Evolutionary conservation across 1,140 invertebrate genomes (phyloP).

Genomic region (Phymorhynchus buccinoides): DNA sequence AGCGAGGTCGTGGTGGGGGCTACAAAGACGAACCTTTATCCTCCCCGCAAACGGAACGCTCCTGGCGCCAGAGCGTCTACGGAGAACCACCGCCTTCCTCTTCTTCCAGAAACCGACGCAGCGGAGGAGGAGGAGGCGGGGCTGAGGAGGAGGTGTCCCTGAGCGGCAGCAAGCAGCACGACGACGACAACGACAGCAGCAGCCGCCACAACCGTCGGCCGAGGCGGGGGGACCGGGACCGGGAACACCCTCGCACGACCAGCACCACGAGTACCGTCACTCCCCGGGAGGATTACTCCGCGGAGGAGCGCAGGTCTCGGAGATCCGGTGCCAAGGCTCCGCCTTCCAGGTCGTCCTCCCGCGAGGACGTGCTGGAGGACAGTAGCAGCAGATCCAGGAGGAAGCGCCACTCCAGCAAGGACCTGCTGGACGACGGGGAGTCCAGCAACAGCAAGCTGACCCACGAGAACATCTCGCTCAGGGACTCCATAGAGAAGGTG

Average conservation of each 20-base stretch:
- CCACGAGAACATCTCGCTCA: slow-evolving; percentile 66
- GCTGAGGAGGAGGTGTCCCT: slow-evolving; percentile 48
- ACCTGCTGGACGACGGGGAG: slow-evolving; percentile 60
- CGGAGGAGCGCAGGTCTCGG: slow-evolving; percentile 49
- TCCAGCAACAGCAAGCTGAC: slow-evolving; percentile 61
- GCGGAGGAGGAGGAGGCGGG: slow-evolving; percentile 38
- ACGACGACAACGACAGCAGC: slow-evolving; percentile 46
- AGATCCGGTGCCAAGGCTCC: slow-evolving; percentile 51
- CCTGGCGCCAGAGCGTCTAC: slow-evolving; percentile 68
- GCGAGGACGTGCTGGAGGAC: slow-evolving; percentile 65
- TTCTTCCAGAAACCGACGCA: slow-evolving; percentile 24
- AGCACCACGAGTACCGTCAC: slow-evolving; percentile 59
- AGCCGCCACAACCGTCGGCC: slow-evolving; percentile 35
- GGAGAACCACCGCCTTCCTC: slow-evolving; percentile 53
- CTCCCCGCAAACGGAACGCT: slow-evolving; percentile 60
- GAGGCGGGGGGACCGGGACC: too few species aligned
- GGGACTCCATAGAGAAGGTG: slow-evolving; percentile 72
- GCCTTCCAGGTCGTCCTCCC: slow-evolving; percentile 59
- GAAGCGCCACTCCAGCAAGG: slow-evolving; percentile 60
- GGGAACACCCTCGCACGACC: slow-evolving; percentile 52
- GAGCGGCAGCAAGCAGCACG: slow-evolving; percentile 42
- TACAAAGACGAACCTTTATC: slow-evolving; percentile 50
- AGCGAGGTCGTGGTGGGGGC: slow-evolving; percentile 45
- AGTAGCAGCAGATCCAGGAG: slow-evolving; percentile 52
- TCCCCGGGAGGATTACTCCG: slow-evolving; percentile 32